A percentile compares a stretch with the other conserved stretches of the same genome.
Conservation (phyloP, 1,140 invertebrate genomes). For the Pristionchus pacificus region DNA sequence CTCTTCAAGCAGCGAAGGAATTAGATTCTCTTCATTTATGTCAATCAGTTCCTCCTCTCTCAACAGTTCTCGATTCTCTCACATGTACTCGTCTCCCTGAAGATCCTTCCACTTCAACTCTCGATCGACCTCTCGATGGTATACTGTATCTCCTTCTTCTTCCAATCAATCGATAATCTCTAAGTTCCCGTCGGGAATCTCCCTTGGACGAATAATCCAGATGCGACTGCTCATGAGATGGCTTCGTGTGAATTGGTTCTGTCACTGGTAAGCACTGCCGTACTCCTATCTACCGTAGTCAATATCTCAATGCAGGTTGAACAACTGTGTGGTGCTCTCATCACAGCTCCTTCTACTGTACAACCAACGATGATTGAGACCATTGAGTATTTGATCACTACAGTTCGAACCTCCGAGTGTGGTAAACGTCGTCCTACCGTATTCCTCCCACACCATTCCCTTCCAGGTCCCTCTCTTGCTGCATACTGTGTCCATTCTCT, state of each 20-base stretch:
- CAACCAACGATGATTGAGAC: constrained; percentile 19
- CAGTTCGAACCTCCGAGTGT: constrained; percentile 5
- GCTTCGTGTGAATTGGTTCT: constrained; percentile 25
- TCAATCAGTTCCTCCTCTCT: constrained; percentile 4
- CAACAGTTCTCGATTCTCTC: constrained; percentile 6
- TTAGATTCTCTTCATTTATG: neutral
- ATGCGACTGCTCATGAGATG: constrained; percentile 17
- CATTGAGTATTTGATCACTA: constrained; percentile 9
- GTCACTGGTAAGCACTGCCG: constrained; percentile 18
- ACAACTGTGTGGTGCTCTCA: constrained; percentile 26
- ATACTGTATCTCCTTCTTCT: constrained; percentile 10
- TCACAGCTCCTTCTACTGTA: constrained; percentile 20
- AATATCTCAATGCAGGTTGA: constrained; percentile 10
- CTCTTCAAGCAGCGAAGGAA: constrained; percentile 4
- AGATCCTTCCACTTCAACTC: neutral
- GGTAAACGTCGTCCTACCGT: too few relatives aligned
- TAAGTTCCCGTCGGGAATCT: neutral
- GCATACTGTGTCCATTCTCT: neutral
- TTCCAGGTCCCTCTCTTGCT: neutral
- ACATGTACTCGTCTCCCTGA: neutral
- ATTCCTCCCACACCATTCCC: too few relatives aligned
- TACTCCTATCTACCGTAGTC: neutral
- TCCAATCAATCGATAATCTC: constrained; percentile 23
- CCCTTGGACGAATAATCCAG: neutral
- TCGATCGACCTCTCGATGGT: constrained; percentile 14